A percentile compares a stretch with the other conserved stretches of the same genome.
Evolutionary conservation across 1,140 invertebrate genomes (phyloP).

Genomic region (Coptotermes formosanus): DNA sequence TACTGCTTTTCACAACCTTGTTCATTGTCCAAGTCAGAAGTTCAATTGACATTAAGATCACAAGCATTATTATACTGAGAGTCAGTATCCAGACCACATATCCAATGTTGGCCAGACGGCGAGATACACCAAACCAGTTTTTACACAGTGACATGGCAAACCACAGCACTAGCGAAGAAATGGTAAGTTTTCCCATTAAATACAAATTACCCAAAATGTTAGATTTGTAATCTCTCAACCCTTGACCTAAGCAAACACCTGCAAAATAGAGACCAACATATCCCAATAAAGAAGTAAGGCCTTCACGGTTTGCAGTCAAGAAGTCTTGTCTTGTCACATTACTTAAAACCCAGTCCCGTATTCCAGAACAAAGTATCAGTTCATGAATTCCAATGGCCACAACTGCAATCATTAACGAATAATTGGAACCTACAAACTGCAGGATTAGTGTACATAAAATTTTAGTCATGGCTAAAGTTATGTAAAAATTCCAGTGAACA

Average conservation of each 20-base stretch:
- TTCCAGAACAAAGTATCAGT: constrained; percentile 57
- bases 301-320: constrained; percentile 85
- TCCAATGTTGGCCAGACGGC: constrained; percentile 73
- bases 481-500: constrained; percentile 96
- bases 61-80: constrained; percentile 54
- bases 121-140: constrained; percentile 54
- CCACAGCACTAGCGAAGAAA: constrained; percentile 48
- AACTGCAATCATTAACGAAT: constrained; percentile 52
- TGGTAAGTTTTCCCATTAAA: neutral
- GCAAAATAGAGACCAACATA: constrained; percentile 81
- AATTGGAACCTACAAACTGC: constrained; percentile 48
- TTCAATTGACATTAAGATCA: constrained; percentile 57
- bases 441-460: constrained; percentile 63
- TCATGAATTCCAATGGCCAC: constrained; percentile 68
- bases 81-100: constrained; percentile 74
- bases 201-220: neutral
- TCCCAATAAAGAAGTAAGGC: constrained; percentile 78
- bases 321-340: constrained; percentile 58
- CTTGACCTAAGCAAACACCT: constrained; percentile 64
- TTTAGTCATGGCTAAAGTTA: constrained; percentile 84
- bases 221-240: constrained; percentile 51
- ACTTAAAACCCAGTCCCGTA: constrained; percentile 72
- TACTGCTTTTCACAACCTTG: constrained; percentile 5
- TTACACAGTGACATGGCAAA: constrained; percentile 50
- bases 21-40: constrained; percentile 46